Evolutionary conservation across 2,113 vertebrate species (phyloP).

Genomic region (Seriola dumerili): DNA sequence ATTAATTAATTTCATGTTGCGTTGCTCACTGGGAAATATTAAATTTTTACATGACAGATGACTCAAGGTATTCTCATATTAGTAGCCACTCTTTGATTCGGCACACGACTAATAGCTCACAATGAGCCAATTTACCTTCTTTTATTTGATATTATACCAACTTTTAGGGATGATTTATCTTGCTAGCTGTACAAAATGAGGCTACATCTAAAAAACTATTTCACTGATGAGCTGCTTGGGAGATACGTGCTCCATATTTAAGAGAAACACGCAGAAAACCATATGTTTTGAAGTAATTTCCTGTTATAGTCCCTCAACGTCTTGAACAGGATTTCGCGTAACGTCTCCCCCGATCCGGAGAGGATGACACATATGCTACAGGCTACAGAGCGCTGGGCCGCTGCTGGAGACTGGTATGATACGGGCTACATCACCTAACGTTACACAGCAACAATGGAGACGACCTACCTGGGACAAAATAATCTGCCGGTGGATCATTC

Average conservation of each 20-base stretch:
- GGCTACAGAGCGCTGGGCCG: constrained; percentile 42
- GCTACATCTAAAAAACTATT: constrained; percentile 3
- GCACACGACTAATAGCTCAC: neutral
- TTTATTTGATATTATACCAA: neutral
- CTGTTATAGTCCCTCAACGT: neutral
- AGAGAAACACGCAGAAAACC: too few relatives aligned
- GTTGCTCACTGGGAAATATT: neutral
- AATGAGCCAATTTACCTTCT: neutral
- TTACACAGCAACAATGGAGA: constrained; percentile 64
- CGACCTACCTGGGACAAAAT: constrained; percentile 81
- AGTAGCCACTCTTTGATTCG: neutral
- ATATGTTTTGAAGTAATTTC: neutral
- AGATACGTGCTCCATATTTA: neutral
- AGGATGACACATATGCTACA: constrained; percentile 9
- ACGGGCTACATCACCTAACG: constrained; percentile 36
- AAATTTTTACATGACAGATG: neutral
- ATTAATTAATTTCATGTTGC: neutral
- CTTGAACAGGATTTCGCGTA: neutral
- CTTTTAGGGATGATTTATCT: neutral
- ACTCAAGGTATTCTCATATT: neutral
- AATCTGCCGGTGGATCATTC: constrained; percentile 84
- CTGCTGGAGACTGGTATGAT: constrained; percentile 22
- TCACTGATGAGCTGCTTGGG: neutral
- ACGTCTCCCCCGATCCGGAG: neutral
- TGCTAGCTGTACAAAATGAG: neutral